phyloP scores from a whole-genome alignment of 2,113 vertebrate species.

The Epinephelus moara region DNA sequence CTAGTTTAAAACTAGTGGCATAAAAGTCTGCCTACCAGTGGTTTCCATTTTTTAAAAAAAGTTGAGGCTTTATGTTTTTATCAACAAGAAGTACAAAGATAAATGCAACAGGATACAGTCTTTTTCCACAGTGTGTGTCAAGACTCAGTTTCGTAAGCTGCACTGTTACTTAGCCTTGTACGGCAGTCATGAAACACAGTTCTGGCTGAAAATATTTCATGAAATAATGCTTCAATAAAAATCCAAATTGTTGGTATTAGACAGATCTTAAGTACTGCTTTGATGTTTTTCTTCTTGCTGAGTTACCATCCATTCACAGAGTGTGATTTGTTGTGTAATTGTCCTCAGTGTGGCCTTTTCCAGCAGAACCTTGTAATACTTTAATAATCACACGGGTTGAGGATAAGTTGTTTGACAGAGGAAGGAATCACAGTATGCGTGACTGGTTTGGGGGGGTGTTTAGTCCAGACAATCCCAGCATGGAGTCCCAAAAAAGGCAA shows the following conservation, averaged over 20 bases:
- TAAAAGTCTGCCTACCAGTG: neutral
- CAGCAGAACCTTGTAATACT: neutral
- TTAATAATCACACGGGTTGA: neutral
- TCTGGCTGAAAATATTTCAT: conserved; percentile 14
- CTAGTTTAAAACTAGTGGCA: too few relatives aligned
- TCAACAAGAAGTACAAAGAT: neutral
- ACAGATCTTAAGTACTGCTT: conserved; percentile 10
- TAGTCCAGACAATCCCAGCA: neutral
- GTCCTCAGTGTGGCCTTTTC: conserved; percentile 28
- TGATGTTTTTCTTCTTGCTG: conserved; percentile 8
- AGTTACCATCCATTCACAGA: conserved; percentile 17
- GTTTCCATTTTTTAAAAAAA: neutral
- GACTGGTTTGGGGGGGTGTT: neutral
- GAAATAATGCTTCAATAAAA: conserved; percentile 45
- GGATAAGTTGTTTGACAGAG: conserved; percentile 52
- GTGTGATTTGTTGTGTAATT: conserved; percentile 24
- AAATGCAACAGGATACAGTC: neutral
- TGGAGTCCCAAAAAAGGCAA: conserved; percentile 61
- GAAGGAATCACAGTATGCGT: conserved; percentile 12
- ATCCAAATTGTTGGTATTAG: neutral
- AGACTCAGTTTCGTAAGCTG: conserved; percentile 15
- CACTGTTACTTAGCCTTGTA: conserved; percentile 25
- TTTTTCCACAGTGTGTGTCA: neutral
- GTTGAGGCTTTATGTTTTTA: neutral
- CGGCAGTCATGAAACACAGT: neutral